Evolutionary conservation across 2,888 invertebrate species (phyloP).

Genomic region (Panopea generosa): DNA sequence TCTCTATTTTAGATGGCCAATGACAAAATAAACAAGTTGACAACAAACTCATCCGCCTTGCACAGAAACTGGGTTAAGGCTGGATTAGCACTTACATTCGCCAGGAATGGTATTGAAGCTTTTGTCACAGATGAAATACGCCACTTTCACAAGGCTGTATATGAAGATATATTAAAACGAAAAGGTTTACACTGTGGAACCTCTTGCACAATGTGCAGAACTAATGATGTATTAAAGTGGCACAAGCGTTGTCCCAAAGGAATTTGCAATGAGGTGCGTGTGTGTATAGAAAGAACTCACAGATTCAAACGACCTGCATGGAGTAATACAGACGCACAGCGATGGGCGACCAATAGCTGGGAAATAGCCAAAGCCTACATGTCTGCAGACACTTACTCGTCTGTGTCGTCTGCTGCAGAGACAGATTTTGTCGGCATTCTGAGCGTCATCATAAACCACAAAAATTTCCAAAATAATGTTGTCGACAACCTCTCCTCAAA

Average conservation of each 20-base stretch:
- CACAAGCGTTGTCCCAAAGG: too few relatives aligned
- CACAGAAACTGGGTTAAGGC: conserved; percentile 9
- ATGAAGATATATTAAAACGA: too few relatives aligned
- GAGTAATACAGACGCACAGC: conserved; percentile 3
- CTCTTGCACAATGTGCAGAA: too few relatives aligned
- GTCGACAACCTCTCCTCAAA: background rate
- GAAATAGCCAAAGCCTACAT: conserved; percentile 10
- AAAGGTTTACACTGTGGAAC: too few relatives aligned
- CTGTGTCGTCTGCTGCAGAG: background rate
- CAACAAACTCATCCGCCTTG: too few relatives aligned
- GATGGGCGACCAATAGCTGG: background rate
- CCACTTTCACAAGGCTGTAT: background rate
- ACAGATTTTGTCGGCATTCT: conserved; percentile 4
- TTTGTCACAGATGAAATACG: background rate
- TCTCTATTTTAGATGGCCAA: too few relatives aligned
- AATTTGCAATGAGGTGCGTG: background rate
- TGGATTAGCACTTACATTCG: background rate
- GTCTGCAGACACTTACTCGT: background rate
- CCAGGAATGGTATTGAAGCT: background rate
- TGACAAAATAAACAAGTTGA: too few relatives aligned
- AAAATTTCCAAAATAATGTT: conserved; percentile 4
- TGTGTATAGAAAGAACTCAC: background rate
- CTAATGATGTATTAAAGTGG: too few relatives aligned
- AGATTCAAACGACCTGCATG: background rate
- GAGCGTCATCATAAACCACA: conserved; percentile 8